Percentiles rank a stretch among this genome's conserved stretches.
Conservation (phyloP, 2,797 vertebrate species). For the Dicrostonyx torquatus region DNA sequence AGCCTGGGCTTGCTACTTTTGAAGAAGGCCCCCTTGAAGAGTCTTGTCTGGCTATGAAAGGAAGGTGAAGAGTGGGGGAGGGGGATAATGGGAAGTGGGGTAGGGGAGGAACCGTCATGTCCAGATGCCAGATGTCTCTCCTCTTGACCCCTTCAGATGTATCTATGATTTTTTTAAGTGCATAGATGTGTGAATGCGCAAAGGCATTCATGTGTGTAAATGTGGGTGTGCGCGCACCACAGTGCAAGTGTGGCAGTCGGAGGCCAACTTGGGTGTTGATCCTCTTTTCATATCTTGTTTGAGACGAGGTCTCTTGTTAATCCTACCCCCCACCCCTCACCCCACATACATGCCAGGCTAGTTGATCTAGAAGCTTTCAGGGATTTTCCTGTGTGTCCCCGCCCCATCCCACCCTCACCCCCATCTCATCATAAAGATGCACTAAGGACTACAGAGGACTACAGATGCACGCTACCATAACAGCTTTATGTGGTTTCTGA, state of each 20-base stretch:
- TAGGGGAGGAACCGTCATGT: background rate
- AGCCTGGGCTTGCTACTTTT: background rate
- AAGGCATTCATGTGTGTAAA: background rate
- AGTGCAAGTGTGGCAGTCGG: background rate
- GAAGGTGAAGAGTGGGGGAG: background rate
- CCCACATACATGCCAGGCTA: too few species aligned
- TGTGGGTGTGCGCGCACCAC: background rate
- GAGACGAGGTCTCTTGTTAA: background rate
- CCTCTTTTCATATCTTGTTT: background rate
- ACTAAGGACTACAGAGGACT: too few species aligned
- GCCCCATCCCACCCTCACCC: too few species aligned
- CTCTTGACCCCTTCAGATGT: background rate
- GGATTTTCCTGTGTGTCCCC: background rate
- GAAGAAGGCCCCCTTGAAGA: background rate
- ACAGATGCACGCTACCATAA: background rate
- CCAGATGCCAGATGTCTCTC: background rate
- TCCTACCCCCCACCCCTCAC: too few species aligned
- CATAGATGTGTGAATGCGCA: background rate
- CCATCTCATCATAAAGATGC: background rate
- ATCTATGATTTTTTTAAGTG: background rate
- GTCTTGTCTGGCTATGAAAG: background rate
- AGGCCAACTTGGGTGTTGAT: background rate
- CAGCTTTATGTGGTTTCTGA: background rate
- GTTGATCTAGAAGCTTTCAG: background rate
- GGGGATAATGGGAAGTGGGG: rapidly evolving